Percentiles rank a stretch among this genome's conserved stretches.
Evolutionary conservation across 2,113 vertebrate species (phyloP).

Genomic region (cattle (Bos taurus)): ARS-UCD2.0 NC_037357.1:78631001-78631500

Average conservation of each 20-base stretch:
- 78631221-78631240: background rate
- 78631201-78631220: background rate
- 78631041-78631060: background rate
- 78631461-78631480: background rate
- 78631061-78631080: background rate
- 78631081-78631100: background rate
- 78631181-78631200: background rate
- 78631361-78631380: background rate
- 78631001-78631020: background rate
- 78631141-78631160: background rate
- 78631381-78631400: background rate
- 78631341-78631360: background rate
- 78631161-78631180: background rate
- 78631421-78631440: background rate
- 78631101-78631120: background rate
- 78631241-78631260: background rate
- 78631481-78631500: background rate
- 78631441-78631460: background rate
- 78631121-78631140: background rate
- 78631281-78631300: background rate
- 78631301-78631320: background rate
- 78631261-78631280: constrained; percentile 19
- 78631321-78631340: background rate
- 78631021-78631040: background rate
- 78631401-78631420: background rate